phyloP scores from a whole-genome alignment of 2,113 vertebrate species.

The Nyctibius bracteatus region DNA sequence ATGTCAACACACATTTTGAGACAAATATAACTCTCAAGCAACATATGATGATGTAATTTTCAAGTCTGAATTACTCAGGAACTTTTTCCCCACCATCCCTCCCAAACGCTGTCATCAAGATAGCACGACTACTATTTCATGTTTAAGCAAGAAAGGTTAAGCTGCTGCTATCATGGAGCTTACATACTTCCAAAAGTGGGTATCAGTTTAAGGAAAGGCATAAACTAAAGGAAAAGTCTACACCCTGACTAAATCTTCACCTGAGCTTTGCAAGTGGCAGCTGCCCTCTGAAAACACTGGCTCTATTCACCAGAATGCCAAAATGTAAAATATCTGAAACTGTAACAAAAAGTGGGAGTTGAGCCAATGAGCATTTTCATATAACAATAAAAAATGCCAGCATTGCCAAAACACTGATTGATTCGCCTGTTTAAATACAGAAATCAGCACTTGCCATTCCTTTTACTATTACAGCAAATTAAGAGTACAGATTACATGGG shows the following conservation, averaged over 20 bases:
- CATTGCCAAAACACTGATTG: neutral
- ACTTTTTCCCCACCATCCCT: neutral
- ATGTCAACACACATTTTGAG: neutral
- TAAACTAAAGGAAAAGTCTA: neutral
- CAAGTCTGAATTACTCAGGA: neutral
- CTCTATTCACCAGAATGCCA: neutral
- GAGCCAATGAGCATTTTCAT: neutral
- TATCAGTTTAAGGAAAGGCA: neutral
- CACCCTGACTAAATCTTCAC: neutral
- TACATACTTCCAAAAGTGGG: neutral
- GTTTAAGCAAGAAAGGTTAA: neutral
- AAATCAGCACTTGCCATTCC: neutral
- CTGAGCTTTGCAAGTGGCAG: neutral
- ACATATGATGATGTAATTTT: neutral
- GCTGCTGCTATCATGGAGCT: neutral
- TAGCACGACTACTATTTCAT: neutral
- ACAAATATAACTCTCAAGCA: slow-evolving; percentile 4
- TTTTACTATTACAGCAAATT: neutral
- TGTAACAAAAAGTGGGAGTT: neutral
- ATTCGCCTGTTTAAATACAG: neutral
- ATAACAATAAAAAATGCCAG: neutral
- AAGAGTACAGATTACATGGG: neutral
- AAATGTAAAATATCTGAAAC: neutral
- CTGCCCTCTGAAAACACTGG: neutral
- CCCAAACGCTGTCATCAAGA: neutral